Conservation (phyloP, 1,140 invertebrate genomes). For the Lepidotrigona ventralis region DNA sequence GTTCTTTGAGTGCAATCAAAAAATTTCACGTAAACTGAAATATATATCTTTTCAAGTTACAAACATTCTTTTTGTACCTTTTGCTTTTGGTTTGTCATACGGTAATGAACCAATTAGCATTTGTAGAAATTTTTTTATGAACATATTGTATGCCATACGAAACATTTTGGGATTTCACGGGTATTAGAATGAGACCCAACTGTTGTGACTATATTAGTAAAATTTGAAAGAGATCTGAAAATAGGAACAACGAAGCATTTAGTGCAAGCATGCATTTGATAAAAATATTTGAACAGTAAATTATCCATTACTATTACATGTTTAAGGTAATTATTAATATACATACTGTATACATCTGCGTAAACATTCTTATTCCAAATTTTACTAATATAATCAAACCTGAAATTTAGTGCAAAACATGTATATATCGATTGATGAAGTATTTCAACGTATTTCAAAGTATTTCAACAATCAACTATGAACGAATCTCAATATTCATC, state of each 20-base stretch:
- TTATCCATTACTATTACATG: not conserved
- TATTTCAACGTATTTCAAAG: no score
- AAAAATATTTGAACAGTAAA: no score
- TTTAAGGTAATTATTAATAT: not conserved
- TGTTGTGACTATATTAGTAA: not conserved
- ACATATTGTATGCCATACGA: not conserved
- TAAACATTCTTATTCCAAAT: no score
- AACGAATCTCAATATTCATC: no score
- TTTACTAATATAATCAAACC: no score
- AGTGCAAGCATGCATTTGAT: not conserved
- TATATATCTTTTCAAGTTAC: not conserved
- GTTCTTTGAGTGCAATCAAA: no score
- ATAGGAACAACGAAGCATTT: not conserved
- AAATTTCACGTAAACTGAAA: no score
- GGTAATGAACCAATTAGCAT: not conserved
- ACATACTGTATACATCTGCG: not conserved
- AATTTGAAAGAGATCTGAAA: not conserved
- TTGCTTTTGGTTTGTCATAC: not conserved
- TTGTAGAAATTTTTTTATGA: not conserved
- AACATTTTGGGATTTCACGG: not conserved
- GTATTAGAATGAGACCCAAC: no score
- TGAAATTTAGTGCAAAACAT: no score
- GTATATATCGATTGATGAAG: no score
- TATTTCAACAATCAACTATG: no score
- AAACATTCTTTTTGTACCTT: not conserved